Base-by-base conservation (phyloP, 2,888 invertebrate species). In the Celastrina argiolus region DNA sequence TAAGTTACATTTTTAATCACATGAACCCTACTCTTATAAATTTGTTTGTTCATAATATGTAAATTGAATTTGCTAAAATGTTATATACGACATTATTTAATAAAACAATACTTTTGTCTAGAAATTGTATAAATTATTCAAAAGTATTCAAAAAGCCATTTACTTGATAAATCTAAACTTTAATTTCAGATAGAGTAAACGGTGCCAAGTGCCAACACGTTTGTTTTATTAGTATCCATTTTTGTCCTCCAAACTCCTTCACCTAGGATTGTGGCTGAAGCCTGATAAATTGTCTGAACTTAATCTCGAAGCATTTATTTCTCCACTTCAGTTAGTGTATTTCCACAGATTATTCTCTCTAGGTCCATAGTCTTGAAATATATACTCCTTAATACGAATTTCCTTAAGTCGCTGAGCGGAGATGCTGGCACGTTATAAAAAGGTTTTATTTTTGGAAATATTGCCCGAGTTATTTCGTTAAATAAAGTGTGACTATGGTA, bases 321-420 rank as follows among this genome's bases (percentile, higher is more conserved):
- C 72, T 61, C 18, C 22, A 22, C 61, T 61, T 18, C 39, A 61
- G 61, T 61, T 22, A 18, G 61, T 18, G 12, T 59, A 59, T 58
- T 31, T 31, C 2, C 58, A 3, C 31, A 16, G 34, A 59, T 59
- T 16, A 59, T 61, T 61, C 61, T 61, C 39, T 39, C 34, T 22
- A 36, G 39, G 36, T 61, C 34, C 34, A 59, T 59, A 59, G 34
- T 31, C 31, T 51, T 51, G 51, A 51, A 51, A 51, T 51, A 51
- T 51, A 22, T 51, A 51, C 51, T 51, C 51, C 51, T 26, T 51
- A 51, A 51, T 51, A 51, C 22, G 51, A 22, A 51, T 51, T 51
- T 51, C 6, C 51, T 51, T 26, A 51, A 51, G 22, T 51, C 51
- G 76, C 71, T 70, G 70, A 71, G 69, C 76, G 72, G 80, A 80